Evolutionary conservation across 2,888 invertebrate genomes (phyloP), one percentile per base, ranked within the genome.

Genomic region (Heterodera filipjevi): DNA sequence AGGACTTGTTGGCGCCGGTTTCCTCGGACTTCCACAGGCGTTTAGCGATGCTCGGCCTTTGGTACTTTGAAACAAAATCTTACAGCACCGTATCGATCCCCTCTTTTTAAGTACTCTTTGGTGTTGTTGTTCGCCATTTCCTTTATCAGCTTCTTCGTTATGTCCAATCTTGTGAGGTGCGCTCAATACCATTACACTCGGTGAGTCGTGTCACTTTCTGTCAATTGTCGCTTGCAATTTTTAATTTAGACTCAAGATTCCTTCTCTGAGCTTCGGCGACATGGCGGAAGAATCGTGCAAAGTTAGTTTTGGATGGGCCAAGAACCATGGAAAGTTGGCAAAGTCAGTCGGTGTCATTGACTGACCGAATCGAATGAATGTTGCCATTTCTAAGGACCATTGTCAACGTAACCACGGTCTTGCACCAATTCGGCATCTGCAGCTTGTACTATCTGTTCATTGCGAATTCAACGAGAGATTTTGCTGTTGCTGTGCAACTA

Each of bases 221-320:
- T n/a, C 6, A 16, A 59, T 27, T 8, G n/a, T 3, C n/a, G n/a
- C 10, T 59, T 59, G 5, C n/a, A n/a, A 6, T n/a, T 59, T 59
- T 59, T 22, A 27, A 19, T 59, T 59, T 10, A 59, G 59, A 2
- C 86, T 68, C 33, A n/a, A 85, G 6, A 81, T 82, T 66, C 80
- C 81, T 27, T 83, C 83, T 19, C 77, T 91, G 79, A 90, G 89
- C 81, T 91, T 90, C 84, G 90, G 90, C n/a, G 87, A 89, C 77
- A 89, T 90, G 64, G 89, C 90, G 44, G 81, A 89, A 87, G 83
- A 87, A 84, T 77, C 87, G 81, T 84, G 84, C 87, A 77, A 85
- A 81, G 80, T 79, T 30, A 86, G 86, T 76, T 87, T 84, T 53
- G 32, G 72, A 14, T 83, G 83, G 12, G 35, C 86, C 19, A 80